Conservation (phyloP, 1,140 invertebrate genomes). For the Heliconius hewitsoni region DNA sequence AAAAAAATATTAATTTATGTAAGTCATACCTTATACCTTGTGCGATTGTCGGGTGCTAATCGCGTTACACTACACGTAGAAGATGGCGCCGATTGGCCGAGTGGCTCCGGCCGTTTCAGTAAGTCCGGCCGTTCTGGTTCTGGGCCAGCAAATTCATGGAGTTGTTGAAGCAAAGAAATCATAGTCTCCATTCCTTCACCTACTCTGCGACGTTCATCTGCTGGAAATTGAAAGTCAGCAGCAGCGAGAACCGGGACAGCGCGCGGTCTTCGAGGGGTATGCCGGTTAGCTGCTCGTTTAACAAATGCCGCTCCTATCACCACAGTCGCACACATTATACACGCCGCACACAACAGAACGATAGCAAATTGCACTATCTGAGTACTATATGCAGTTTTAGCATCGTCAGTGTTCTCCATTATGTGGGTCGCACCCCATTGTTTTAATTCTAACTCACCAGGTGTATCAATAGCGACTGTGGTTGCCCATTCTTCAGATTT, state of each 20-base stretch:
- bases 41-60: constrained; percentile 85
- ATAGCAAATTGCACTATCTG: constrained; percentile 16
- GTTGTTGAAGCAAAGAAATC: constrained; percentile 90
- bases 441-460: constrained; percentile 19
- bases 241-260: constrained; percentile 48
- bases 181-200: constrained; percentile 91
- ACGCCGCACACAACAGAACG: constrained; percentile 27
- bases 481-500: constrained; percentile 44
- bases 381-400: constrained; percentile 1
- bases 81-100: constrained; percentile 83
- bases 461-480: constrained; percentile 36
- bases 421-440: constrained; percentile 31
- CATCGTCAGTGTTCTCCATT: constrained; percentile 7
- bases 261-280: constrained; percentile 38
- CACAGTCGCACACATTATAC: constrained; percentile 31
- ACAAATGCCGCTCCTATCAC: constrained; percentile 36
- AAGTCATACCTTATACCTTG: constrained; percentile 88
- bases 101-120: constrained; percentile 84
- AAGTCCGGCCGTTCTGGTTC: constrained; percentile 91
- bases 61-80: constrained; percentile 85
- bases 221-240: constrained; percentile 59
- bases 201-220: constrained; percentile 76
- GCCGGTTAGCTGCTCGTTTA: constrained; percentile 28
- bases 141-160: constrained; percentile 89
- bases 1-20: not conserved